Base-by-base conservation (phyloP, 1,140 invertebrate genomes). In the Drosophila pectinifera region DNA sequence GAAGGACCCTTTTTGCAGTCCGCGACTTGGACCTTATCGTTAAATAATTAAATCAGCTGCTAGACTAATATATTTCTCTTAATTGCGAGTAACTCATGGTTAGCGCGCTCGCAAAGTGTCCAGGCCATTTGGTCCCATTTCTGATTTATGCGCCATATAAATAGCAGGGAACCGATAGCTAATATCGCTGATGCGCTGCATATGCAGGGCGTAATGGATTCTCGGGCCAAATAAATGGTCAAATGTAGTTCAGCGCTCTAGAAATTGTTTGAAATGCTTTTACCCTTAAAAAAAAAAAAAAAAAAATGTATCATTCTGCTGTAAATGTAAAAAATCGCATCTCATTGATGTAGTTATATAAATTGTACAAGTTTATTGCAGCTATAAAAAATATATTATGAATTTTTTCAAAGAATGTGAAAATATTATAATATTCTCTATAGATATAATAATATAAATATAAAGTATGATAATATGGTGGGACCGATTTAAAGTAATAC, bases 1-100 rank as follows among this genome's bases (percentile, higher is more conserved):
- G 24, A 36, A 28, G 11, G 39, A 22, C 46, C 72, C 16, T 22
- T 34, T 43, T 75, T 16, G 45, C 41, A 26, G 46, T 38, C 55
- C 73, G 62, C 73, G 73, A 67, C 69, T 74, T 79, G 74, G 55
- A 90, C 74, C 88, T 91, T 90, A 91, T 91, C 84, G 84, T 91
- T 91, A 82, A 91, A 91, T 91, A 91, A 91, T 91, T 91, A 91
- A 91, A 91, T 91, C 89, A 85, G 81, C 81, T 89, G 81, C 81
- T 80, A 89, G 89, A 91, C 89, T 89, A 91, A 91, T 91, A 91
- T 91, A 83, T 91, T 91, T 89, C 76, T 82, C 84, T 89, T 89
- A 89, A 91, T 91, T 89, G 81, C 84, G 61, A 64, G 70, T 73
- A 83, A 80, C 69, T 80, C 79, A 64, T 76, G 61, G 67, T 74